These are phyloP conservation scores for Phengaris arion DNA, from an alignment of 2,888 invertebrate genomes.

Conservation along the genomic window DNA sequence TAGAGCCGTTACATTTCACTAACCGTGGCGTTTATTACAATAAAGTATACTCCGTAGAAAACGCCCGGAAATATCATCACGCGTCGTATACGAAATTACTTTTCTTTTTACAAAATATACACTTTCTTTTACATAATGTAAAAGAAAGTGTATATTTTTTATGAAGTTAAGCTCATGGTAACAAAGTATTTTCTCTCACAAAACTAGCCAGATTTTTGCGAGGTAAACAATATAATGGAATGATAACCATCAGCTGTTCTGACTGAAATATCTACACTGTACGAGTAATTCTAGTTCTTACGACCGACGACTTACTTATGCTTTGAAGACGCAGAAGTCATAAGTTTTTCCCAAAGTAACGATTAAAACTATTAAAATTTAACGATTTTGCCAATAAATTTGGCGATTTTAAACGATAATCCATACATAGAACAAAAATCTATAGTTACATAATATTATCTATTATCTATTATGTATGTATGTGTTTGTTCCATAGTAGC, in stretches of 20 bases:
- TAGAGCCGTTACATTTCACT: not conserved
- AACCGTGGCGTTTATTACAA: conserved; percentile 10
- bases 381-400: too few species aligned
- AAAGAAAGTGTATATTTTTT: conserved; percentile 20
- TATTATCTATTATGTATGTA: too few species aligned
- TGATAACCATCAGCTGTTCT: not conserved
- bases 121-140: conserved; percentile 12
- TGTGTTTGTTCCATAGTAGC: too few species aligned
- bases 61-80: conserved; percentile 12
- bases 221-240: not conserved
- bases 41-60: not conserved
- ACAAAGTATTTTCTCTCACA: conserved; percentile 12
- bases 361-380: too few species aligned
- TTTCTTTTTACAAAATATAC: conserved; percentile 18
- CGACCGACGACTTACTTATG: not conserved
- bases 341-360: too few species aligned
- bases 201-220: not conserved
- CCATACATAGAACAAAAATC: too few species aligned
- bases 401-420: too few species aligned
- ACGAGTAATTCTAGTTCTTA: not conserved
- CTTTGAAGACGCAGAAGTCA: not conserved
- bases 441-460: too few species aligned
- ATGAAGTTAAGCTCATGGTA: conserved; percentile 6
- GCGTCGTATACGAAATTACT: conserved; percentile 16
- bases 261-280: not conserved